Percentiles rank a stretch among this genome's conserved stretches.
Conservation (phyloP, 2,113 vertebrate genomes). For the Odontesthes bonariensis region DNA sequence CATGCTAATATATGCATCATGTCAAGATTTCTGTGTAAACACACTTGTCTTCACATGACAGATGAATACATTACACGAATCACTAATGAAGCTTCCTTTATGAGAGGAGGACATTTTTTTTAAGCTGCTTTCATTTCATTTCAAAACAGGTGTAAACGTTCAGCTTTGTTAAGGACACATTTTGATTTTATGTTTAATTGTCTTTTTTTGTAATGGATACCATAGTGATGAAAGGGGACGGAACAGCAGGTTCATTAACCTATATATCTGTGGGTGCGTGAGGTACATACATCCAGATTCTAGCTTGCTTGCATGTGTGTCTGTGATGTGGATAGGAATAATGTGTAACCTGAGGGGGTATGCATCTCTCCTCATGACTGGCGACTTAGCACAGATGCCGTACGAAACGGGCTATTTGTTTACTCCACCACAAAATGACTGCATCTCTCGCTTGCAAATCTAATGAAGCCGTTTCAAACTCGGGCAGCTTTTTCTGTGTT, state of each 20-base stretch:
- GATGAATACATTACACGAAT: constrained; percentile 41
- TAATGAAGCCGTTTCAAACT: constrained; percentile 74
- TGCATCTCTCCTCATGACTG: constrained; percentile 62
- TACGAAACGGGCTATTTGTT: constrained; percentile 63
- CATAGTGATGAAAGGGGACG: neutral
- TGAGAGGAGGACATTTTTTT: neutral
- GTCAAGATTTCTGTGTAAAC: constrained; percentile 28
- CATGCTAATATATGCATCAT: constrained; percentile 31
- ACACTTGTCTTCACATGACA: constrained; percentile 26
- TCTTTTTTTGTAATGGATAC: neutral
- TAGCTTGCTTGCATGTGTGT: constrained; percentile 27
- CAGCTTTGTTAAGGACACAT: neutral
- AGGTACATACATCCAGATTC: constrained; percentile 28
- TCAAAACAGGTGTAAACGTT: neutral
- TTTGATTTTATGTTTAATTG: neutral
- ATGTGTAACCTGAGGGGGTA: constrained; percentile 68
- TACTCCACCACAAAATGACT: constrained; percentile 56
- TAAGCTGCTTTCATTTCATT: neutral
- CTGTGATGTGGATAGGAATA: constrained; percentile 57
- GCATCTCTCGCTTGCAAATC: constrained; percentile 53
- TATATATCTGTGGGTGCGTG: constrained; percentile 60
- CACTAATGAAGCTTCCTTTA: constrained; percentile 27
- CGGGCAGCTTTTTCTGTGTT: constrained; percentile 30
- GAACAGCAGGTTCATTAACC: constrained; percentile 62
- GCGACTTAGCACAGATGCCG: constrained; percentile 70